Percentiles rank a stretch among this genome's conserved stretches.
Conservation (phyloP, 2,113 vertebrate genomes). For the Chamaea fasciata region DNA sequence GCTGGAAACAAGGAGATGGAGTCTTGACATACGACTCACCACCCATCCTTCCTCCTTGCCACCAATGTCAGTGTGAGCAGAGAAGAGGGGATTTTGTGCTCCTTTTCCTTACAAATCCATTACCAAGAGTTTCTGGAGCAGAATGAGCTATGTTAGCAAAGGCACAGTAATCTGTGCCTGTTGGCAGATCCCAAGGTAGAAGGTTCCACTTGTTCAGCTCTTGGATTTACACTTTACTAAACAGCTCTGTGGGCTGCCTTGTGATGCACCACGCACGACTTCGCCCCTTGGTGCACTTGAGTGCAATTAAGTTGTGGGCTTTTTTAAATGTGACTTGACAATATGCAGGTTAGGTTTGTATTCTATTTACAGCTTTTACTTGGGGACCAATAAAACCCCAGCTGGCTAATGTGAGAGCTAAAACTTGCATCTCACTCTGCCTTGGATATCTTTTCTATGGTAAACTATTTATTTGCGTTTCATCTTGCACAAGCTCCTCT, state of each 20-base stretch:
- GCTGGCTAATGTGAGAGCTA: slow-evolving; percentile 62
- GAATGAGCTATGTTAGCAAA: not conserved
- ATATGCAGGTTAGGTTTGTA: slow-evolving; percentile 33
- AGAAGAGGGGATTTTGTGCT: not conserved
- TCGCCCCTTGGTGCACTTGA: not conserved
- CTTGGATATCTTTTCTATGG: slow-evolving; percentile 53
- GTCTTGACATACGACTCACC: not conserved
- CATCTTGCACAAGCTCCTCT: slow-evolving; percentile 56
- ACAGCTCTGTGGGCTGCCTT: not conserved
- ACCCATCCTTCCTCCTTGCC: not conserved
- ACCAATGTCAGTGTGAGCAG: not conserved
- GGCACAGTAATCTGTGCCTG: not conserved
- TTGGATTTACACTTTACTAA: slow-evolving; percentile 13
- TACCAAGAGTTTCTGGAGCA: not conserved
- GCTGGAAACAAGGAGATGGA: not conserved
- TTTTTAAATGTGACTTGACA: slow-evolving; percentile 24
- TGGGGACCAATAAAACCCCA: slow-evolving; percentile 65
- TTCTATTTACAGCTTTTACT: slow-evolving; percentile 62
- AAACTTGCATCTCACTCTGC: slow-evolving; percentile 50
- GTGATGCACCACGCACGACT: not conserved
- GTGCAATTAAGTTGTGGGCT: not conserved
- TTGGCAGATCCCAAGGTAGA: not conserved
- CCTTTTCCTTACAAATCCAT: not conserved
- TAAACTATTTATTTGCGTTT: slow-evolving; percentile 67
- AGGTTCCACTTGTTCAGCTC: not conserved